phyloP scores from a whole-genome alignment of 2,113 vertebrate species.

The Paracanthobrama guichenoti region DNA sequence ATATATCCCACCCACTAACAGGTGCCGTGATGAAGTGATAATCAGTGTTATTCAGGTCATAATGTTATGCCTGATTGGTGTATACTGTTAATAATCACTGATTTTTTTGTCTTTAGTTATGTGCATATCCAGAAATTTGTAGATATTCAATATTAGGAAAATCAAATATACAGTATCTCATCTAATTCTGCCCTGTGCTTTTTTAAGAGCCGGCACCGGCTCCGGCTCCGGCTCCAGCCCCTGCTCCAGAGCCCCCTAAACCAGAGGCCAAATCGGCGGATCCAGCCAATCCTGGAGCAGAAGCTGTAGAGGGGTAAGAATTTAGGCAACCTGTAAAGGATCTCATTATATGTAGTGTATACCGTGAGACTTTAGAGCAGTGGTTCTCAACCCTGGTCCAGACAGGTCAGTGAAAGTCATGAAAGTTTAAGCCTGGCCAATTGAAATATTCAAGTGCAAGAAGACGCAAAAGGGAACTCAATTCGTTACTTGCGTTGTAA shows the following conservation, averaged over 20 bases:
- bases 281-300: conserved; percentile 54
- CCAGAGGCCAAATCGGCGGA: conserved; percentile 42
- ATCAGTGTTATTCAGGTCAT: too few species aligned
- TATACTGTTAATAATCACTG: neutral
- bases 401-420: too few species aligned
- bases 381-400: too few species aligned
- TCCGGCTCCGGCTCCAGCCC: neutral
- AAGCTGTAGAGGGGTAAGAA: conserved; percentile 60
- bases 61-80: too few species aligned
- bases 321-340: neutral
- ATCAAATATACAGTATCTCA: neutral
- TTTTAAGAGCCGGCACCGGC: neutral
- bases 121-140: neutral
- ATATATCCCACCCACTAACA: too few species aligned
- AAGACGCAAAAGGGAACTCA: too few species aligned
- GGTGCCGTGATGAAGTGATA: too few species aligned
- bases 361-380: neutral
- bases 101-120: neutral
- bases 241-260: conserved; percentile 37
- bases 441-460: too few species aligned
- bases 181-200: neutral
- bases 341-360: neutral
- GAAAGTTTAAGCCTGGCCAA: too few species aligned
- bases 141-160: neutral
- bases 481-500: too few species aligned